These are phyloP conservation scores for human DNA, from an alignment of 2,113 vertebrate genomes.

Conservation along the genomic window DNA sequence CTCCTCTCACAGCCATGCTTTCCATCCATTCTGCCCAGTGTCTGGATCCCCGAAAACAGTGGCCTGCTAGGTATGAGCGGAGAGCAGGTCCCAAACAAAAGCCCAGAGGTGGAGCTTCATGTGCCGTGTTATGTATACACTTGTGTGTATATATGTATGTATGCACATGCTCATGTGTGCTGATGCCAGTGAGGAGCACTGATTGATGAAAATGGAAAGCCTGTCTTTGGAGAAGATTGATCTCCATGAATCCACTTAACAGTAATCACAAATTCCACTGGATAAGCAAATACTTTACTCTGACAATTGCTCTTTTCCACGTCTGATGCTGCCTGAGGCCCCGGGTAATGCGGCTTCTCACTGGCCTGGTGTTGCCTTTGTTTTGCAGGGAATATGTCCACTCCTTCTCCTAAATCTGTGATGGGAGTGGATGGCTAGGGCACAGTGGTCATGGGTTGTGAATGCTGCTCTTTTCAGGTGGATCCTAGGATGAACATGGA, in stretches of 20 bases:
- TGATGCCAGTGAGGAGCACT: background rate
- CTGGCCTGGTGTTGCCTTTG: background rate
- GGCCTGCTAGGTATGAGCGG: background rate
- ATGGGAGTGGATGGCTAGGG: background rate
- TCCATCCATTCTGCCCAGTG: background rate
- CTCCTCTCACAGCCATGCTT: background rate
- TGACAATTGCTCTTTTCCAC: background rate
- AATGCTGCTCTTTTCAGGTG: background rate
- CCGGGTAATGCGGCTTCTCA: accelerated
- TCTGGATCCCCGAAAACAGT: background rate
- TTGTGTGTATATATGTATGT: background rate
- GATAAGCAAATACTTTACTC: background rate
- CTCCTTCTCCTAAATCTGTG: background rate
- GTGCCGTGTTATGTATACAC: background rate
- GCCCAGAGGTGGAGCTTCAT: no score
- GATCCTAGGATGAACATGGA: background rate
- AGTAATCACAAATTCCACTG: background rate
- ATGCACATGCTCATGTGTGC: background rate
- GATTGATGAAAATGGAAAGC: background rate
- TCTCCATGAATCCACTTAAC: background rate
- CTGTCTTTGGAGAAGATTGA: background rate
- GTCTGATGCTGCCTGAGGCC: background rate
- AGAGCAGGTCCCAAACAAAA: background rate
- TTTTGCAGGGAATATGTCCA: background rate
- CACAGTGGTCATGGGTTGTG: background rate